These are phyloP conservation scores for Cydia fagiglandana DNA, from an alignment of 1,140 invertebrate species.

Conservation along the genomic window DNA sequence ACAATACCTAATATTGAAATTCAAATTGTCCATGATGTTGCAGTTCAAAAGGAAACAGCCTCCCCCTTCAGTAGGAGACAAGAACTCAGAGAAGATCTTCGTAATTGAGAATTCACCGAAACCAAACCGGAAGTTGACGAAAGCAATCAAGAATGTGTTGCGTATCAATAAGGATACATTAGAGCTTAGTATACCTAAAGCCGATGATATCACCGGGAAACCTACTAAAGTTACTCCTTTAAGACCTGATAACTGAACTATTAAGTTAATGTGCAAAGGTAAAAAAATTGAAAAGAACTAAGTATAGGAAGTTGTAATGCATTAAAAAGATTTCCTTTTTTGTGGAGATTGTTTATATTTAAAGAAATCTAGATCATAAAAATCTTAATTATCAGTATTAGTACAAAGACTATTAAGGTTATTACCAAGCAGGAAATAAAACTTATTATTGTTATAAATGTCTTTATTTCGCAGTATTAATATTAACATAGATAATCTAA, in stretches of 20 bases:
- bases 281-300: too few relatives aligned
- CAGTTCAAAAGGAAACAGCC: slow-evolving; percentile 49
- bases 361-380: too few relatives aligned
- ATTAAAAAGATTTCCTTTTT: too few relatives aligned
- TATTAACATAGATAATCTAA: neutral
- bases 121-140: slow-evolving; percentile 57
- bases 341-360: too few relatives aligned
- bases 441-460: neutral
- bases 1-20: neutral
- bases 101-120: slow-evolving; percentile 57
- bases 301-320: too few relatives aligned
- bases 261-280: too few relatives aligned
- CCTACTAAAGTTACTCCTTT: slow-evolving; percentile 69
- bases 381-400: too few relatives aligned
- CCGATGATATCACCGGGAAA: slow-evolving; percentile 63
- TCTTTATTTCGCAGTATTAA: neutral
- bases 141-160: slow-evolving; percentile 62
- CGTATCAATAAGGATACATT: slow-evolving; percentile 65
- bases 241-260: slow-evolving; percentile 45
- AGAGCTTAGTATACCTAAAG: slow-evolving; percentile 59
- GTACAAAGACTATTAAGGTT: too few relatives aligned
- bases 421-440: too few relatives aligned
- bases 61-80: slow-evolving; percentile 37
- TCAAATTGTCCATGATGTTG: slow-evolving; percentile 33
- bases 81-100: slow-evolving; percentile 64